Conservation (phyloP, 2,113 vertebrate genomes). For the Festucalex cinctus region DNA sequence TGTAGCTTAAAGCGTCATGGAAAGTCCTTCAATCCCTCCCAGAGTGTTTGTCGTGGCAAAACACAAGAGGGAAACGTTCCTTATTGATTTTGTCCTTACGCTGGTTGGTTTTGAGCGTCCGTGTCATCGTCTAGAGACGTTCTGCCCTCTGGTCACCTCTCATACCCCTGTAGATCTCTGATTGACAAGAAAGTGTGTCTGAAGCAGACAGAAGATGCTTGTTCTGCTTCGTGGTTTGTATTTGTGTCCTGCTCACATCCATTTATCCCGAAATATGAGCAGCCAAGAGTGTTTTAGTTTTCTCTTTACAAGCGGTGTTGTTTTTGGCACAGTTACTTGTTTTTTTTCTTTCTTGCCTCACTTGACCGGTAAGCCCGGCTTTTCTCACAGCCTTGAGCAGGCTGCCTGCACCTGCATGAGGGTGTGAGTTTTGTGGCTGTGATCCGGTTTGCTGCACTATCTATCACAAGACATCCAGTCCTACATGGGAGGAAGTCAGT, state of each 20-base stretch:
- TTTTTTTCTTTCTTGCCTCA: neutral
- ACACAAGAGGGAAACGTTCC: constrained; percentile 1
- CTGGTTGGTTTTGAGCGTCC: constrained; percentile 28
- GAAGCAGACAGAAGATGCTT: constrained; percentile 20
- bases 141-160: constrained; percentile 56
- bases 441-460: constrained; percentile 34
- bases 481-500: constrained; percentile 19
- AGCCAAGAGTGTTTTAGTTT: neutral
- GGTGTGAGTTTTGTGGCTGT: constrained; percentile 24
- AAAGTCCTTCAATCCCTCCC: constrained; percentile 39
- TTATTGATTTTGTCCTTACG: constrained; percentile 17
- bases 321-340: constrained; percentile 16
- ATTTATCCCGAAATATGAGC: constrained; percentile 14
- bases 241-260: neutral
- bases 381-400: constrained; percentile 28
- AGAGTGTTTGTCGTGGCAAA: constrained; percentile 30
- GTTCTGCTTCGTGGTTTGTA: constrained; percentile 8
- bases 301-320: neutral
- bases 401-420: constrained; percentile 41
- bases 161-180: constrained; percentile 43
- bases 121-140: constrained; percentile 35
- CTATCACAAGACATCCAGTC: constrained; percentile 41
- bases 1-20: constrained; percentile 41
- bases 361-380: constrained; percentile 15
- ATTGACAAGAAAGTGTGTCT: constrained; percentile 30